Percentiles rank a stretch among this genome's conserved stretches.
These are phyloP conservation scores for Conus canariensis DNA, from an alignment of 2,888 invertebrate genomes.

Conservation along the genomic window DNA sequence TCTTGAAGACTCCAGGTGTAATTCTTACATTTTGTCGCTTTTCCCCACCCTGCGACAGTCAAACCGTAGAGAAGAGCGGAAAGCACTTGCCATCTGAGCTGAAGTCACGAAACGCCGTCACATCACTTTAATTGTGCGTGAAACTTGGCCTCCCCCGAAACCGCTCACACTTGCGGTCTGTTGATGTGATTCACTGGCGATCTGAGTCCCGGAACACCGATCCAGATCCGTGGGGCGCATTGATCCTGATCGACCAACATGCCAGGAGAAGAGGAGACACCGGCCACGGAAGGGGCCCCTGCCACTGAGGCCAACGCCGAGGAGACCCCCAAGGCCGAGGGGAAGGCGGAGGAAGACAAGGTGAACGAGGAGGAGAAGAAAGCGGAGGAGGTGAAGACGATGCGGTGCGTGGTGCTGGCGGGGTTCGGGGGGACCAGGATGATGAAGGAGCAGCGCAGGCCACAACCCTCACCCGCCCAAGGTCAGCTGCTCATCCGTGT, in stretches of 20 bases:
- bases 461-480: background rate
- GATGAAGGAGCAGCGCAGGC: background rate
- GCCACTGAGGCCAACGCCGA: background rate
- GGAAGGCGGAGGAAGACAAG: background rate
- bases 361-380: background rate
- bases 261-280: background rate
- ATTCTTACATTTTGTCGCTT: no score
- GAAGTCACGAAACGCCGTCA: no score
- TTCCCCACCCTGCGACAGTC: no score
- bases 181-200: no score
- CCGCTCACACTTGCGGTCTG: no score
- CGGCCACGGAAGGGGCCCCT: background rate
- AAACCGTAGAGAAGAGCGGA: no score
- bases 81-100: no score
- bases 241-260: background rate
- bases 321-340: background rate
- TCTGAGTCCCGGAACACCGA: no score
- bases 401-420: background rate
- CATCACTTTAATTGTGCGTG: no score
- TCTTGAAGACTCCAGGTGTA: no score
- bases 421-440: background rate
- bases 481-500: slow-evolving; percentile 6
- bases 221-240: no score
- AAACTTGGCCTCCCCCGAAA: no score
- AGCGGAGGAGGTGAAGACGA: background rate